Conservation (phyloP, 2,888 invertebrate genomes). For the Latheticus oryzae region DNA sequence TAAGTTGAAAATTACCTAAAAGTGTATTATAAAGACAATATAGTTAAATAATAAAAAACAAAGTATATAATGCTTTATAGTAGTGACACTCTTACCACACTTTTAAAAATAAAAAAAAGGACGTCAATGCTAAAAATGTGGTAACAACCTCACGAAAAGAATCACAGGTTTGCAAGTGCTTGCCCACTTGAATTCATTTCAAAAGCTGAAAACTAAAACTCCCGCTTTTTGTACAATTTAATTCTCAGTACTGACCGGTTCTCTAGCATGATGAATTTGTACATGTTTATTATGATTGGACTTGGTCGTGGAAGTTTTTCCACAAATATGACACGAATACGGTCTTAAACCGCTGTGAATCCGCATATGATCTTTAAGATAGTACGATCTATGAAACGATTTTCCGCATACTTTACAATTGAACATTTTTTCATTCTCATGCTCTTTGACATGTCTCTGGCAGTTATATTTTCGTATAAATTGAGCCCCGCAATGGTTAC, state of each 20-base stretch:
- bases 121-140: background rate
- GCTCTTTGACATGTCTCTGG: conserved; percentile 85
- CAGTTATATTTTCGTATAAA: conserved; percentile 91
- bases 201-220: conserved; percentile 46
- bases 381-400: conserved; percentile 87
- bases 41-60: no score
- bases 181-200: conserved; percentile 3
- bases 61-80: conserved; percentile 22
- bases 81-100: conserved; percentile 21
- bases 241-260: conserved; percentile 87
- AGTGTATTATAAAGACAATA: conserved; percentile 1
- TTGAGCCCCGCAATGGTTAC: conserved; percentile 90
- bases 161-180: conserved; percentile 26
- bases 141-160: conserved; percentile 37
- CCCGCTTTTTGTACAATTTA: conserved; percentile 58
- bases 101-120: conserved; percentile 29
- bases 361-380: conserved; percentile 87
- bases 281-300: conserved; percentile 92
- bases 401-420: conserved; percentile 84
- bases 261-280: conserved; percentile 89
- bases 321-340: conserved; percentile 88
- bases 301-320: conserved; percentile 89
- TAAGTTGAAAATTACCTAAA: conserved; percentile 15
- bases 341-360: conserved; percentile 86
- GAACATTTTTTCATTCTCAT: conserved; percentile 82